These are phyloP conservation scores for Hylaeus anthracinus DNA, from an alignment of 1,140 invertebrate species.

Conservation along the genomic window DNA sequence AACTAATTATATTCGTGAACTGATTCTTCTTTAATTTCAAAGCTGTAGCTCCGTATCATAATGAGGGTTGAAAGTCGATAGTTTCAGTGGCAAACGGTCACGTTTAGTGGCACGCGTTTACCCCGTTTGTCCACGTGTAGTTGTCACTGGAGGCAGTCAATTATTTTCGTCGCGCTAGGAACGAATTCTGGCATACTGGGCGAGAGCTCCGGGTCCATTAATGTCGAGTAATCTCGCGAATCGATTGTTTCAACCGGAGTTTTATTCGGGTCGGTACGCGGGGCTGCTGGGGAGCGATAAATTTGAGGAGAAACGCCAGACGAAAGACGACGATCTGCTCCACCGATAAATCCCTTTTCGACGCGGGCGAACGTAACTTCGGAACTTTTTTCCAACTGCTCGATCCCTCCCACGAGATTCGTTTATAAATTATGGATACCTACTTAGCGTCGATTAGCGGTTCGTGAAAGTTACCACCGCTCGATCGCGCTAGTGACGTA, in stretches of 20 bases:
- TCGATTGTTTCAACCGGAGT: constrained; percentile 54
- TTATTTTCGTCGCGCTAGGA: no score
- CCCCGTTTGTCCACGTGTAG: no score
- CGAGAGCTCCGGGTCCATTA: constrained; percentile 41
- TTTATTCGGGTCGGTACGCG: constrained; percentile 31
- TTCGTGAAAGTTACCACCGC: no score
- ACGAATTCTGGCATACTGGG: no score
- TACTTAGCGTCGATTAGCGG: neutral
- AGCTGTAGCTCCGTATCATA: no score
- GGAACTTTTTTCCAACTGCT: neutral
- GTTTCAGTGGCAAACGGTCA: no score
- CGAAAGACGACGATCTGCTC: neutral
- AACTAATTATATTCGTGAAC: no score
- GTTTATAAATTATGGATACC: neutral
- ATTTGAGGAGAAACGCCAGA: constrained; percentile 1
- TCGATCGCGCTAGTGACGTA: no score
- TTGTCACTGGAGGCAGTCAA: no score
- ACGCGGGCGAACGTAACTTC: neutral
- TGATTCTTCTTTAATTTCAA: no score
- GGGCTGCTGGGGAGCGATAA: constrained; percentile 31
- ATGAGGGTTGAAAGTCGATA: no score
- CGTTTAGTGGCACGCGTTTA: no score
- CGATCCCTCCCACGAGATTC: neutral
- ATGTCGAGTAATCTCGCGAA: constrained; percentile 46
- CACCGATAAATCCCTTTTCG: constrained; percentile 1